Evolutionary conservation across 2,797 vertebrate species (phyloP).

Genomic region (Gymnopithys bicolor): DNA sequence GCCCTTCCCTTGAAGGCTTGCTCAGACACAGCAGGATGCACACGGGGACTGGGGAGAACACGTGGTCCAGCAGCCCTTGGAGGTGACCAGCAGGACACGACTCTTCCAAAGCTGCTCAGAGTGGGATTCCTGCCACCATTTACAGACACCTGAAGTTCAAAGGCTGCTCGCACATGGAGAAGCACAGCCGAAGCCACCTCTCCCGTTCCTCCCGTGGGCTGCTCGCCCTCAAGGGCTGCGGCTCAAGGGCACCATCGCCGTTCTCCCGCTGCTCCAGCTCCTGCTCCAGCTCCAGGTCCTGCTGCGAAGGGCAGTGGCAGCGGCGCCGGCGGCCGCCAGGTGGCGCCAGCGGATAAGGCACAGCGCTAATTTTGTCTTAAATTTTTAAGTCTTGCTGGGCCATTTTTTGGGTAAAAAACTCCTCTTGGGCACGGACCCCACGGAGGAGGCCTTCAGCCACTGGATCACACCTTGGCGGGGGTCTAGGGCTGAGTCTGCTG

Average conservation of each 20-base stretch:
- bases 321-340: neutral
- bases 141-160: fast-evolving
- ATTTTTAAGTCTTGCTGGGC: too few relatives aligned
- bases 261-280: neutral
- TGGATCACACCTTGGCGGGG: too few relatives aligned
- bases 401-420: fast-evolving
- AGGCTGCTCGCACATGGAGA: neutral
- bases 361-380: too few relatives aligned
- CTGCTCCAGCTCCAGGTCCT: neutral
- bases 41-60: fast-evolving
- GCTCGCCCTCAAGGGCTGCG: neutral
- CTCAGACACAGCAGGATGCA: neutral
- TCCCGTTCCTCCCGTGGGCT: neutral
- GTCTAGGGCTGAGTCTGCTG: fast-evolving
- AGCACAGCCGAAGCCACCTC: fast-evolving
- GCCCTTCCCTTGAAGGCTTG: neutral
- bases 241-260: neutral
- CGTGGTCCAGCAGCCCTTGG: fast-evolving
- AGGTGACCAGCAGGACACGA: fast-evolving
- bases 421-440: fast-evolving
- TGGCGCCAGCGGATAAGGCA: neutral
- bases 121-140: fast-evolving
- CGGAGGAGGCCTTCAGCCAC: neutral
- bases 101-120: fast-evolving
- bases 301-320: neutral